A percentile compares a stretch with the other conserved stretches of the same genome.
phyloP scores from a whole-genome alignment of 1,140 invertebrate species.

The Sinella curviseta region DNA sequence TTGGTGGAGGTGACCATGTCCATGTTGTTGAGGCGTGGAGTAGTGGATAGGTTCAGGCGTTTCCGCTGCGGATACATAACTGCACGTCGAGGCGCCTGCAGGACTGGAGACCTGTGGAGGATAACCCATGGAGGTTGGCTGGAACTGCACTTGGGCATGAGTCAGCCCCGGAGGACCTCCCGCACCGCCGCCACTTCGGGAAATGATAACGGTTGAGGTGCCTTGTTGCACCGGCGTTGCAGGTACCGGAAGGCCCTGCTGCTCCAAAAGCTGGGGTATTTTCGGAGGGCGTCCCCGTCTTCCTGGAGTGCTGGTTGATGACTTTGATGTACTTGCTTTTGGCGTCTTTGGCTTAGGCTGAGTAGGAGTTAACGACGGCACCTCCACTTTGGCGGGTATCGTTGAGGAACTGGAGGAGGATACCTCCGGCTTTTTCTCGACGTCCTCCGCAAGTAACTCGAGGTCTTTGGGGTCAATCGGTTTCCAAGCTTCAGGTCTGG shows the following conservation, averaged over 20 bases:
- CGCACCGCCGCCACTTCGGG: no score
- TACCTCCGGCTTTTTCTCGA: neutral
- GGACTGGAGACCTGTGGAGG: neutral
- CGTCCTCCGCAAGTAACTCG: neutral
- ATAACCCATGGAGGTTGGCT: neutral
- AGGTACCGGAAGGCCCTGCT: neutral
- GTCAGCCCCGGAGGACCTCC: neutral
- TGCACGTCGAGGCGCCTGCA: neutral
- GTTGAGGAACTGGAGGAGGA: neutral
- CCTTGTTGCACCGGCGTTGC: neutral
- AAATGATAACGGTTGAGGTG: neutral
- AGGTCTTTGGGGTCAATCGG: neutral
- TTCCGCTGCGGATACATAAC: neutral
- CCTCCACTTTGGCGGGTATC: neutral
- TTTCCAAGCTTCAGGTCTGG: neutral
- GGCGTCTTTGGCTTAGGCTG: neutral
- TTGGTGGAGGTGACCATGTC: no score
- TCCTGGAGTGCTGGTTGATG: neutral
- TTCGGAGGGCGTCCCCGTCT: neutral
- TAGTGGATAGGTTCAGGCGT: neutral
- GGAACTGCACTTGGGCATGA: neutral
- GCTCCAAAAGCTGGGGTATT: neutral
- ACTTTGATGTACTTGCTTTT: neutral
- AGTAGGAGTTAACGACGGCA: neutral
- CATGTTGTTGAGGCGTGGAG: no score